phyloP scores from a whole-genome alignment of 2,888 invertebrate genomes.

The Drosophila fulvimacula region DNA sequence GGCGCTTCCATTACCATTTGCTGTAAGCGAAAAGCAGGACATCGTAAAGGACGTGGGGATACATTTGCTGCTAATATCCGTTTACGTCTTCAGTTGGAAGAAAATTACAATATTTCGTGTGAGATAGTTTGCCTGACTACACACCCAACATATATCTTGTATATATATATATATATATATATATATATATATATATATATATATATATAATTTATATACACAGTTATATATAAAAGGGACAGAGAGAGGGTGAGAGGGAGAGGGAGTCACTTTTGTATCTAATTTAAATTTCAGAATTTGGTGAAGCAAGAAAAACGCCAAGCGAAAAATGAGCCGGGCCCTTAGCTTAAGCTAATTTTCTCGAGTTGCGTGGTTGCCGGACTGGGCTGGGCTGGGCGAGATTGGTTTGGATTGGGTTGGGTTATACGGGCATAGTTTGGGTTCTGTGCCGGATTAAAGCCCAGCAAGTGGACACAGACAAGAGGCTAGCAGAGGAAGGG shows the following conservation, averaged over 20 bases:
- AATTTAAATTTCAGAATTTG: slow-evolving; percentile 75
- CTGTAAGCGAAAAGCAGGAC: slow-evolving; percentile 17
- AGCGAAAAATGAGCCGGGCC: slow-evolving; percentile 66
- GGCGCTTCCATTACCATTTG: slow-evolving; percentile 6
- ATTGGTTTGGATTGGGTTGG: not conserved
- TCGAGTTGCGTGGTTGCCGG: slow-evolving; percentile 34
- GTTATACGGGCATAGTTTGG: slow-evolving; percentile 28
- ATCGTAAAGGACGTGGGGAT: slow-evolving; percentile 23
- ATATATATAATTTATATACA: slow-evolving; percentile 23
- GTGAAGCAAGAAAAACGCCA: slow-evolving; percentile 60
- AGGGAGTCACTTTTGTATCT: slow-evolving; percentile 63
- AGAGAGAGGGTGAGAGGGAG: not conserved
- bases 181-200: not conserved
- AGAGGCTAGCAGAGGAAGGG: slow-evolving; percentile 18
- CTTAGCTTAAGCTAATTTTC: slow-evolving; percentile 71
- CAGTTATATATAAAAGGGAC: not conserved
- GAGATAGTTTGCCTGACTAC: slow-evolving; percentile 52
- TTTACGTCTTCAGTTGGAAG: slow-evolving; percentile 74
- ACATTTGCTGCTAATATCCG: slow-evolving; percentile 76
- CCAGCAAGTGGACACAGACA: slow-evolving; percentile 72
- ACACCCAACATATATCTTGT: slow-evolving; percentile 5
- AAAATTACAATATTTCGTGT: slow-evolving; percentile 77
- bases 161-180: slow-evolving; percentile 9
- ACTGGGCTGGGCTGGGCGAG: slow-evolving; percentile 18
- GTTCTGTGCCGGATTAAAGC: slow-evolving; percentile 65